Evolutionary conservation across 2,888 invertebrate genomes (phyloP), one percentile per base, ranked within the genome.

Genomic region (Andrena chrysosceles): DNA sequence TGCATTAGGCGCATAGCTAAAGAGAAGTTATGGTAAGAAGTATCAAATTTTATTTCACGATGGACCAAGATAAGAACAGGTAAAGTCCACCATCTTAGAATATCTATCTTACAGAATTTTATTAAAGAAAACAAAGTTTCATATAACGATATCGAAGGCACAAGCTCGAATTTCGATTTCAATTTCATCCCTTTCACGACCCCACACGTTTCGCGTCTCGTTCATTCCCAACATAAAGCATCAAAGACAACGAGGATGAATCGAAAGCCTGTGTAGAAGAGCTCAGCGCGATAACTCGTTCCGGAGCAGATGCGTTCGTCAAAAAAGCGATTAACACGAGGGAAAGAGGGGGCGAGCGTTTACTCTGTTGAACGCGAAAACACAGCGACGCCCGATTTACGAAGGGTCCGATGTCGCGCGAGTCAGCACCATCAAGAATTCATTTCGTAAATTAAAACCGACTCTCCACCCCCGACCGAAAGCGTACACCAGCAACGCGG

Each of bases 371-470:
- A 64, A 52, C 52, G 49, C n/a, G 75, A 23, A 31, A 76, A 66
- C 77, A 66, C 56, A 23, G 59, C 62, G 82, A 31, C 68, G 67
- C 56, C 74, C 76, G 78, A 86, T 83, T 86, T 85, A 76, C 72
- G 76, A 71, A 64, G 23, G 48, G n/a, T 29, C 49, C 68, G 54
- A 66, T 60, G 77, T 77, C 54, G 64, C 60, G 83, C 63, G 72
- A 67, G 72, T 72, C 75, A 69, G 33, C 33, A 7, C 48, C 77
- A 79, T 87, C 78, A 84, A 87, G 86, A 85, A 81, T 84, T 87
- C 84, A 78, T 86, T 81, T 63, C 29, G 82, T 77, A 63, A 84
- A 83, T 86, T 86, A 84, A 84, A 87, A 75, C 35, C 35, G 62
- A 35, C 52, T 7, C 20, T 56, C 23, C 56, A 26, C 23, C 56